Conservation (phyloP, 2,888 invertebrate species). For the Philonicus albiceps region DNA sequence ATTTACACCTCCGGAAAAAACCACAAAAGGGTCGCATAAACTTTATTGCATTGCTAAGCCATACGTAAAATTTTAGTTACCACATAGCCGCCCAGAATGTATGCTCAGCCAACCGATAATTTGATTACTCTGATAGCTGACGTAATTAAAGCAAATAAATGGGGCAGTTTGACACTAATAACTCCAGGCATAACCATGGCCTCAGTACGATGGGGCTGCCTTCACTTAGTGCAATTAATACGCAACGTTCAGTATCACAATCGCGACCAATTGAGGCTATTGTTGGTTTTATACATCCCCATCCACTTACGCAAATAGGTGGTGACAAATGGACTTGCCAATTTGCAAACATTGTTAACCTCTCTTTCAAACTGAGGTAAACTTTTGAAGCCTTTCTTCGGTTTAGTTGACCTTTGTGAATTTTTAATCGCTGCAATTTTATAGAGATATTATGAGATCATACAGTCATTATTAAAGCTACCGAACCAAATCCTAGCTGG, state of each 20-base stretch:
- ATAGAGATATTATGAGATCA: not conserved
- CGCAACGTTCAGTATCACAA: not conserved
- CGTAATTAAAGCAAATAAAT: constrained; percentile 22
- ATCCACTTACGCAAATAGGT: not conserved
- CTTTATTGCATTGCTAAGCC: not conserved
- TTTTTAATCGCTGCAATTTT: not conserved
- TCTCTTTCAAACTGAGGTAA: not conserved
- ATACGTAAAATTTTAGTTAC: constrained; percentile 7
- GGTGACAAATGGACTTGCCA: not conserved
- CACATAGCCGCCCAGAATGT: not conserved
- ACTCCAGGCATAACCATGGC: not conserved
- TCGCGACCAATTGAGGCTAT: not conserved
- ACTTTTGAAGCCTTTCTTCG: not conserved
- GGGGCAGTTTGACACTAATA: constrained; percentile 5
- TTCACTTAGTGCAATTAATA: constrained; percentile 33
- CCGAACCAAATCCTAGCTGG: no score
- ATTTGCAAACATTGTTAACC: not conserved
- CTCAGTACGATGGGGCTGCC: not conserved
- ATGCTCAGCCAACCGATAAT: not conserved
- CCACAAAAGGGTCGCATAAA: not conserved
- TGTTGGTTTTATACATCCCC: not conserved
- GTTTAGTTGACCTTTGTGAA: not conserved
- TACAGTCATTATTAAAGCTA: not conserved
- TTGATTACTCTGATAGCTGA: constrained; percentile 16
- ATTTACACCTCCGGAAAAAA: not conserved